Conservation (phyloP, 2,888 invertebrate species). For the Leptinotarsa rubiginosa region DNA sequence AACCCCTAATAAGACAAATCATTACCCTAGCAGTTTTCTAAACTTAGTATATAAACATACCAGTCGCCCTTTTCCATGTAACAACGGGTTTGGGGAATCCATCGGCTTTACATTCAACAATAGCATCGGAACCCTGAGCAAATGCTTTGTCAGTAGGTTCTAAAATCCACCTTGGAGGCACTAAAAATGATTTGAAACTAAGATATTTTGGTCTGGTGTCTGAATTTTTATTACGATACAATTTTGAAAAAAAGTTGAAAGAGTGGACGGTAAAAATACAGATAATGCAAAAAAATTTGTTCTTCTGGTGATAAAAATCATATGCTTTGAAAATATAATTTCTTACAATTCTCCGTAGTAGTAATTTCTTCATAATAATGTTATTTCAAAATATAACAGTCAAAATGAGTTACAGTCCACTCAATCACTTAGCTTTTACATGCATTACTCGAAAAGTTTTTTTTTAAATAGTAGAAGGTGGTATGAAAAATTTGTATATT, state of each 20-base stretch:
- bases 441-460: conserved; percentile 30
- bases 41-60: conserved; percentile 66
- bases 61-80: conserved; percentile 95
- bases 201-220: background rate
- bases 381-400: background rate
- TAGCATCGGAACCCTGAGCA: conserved; percentile 93
- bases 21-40: conserved; percentile 20
- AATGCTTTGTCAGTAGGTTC: conserved; percentile 96
- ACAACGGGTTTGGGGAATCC: conserved; percentile 95
- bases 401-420: background rate
- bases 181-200: conserved; percentile 70
- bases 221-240: background rate
- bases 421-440: conserved; percentile 25
- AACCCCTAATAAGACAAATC: conserved; percentile 74
- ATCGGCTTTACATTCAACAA: conserved; percentile 95
- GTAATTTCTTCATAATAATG: background rate
- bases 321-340: background rate
- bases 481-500: background rate
- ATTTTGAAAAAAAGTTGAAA: conserved; percentile 13
- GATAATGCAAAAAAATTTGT: no score
- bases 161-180: conserved; percentile 95
- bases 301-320: background rate
- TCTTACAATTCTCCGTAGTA: background rate
- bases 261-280: background rate
- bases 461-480: conserved; percentile 25